Percentiles rank a stretch among this genome's conserved stretches.
Evolutionary conservation across 1,140 invertebrate species (phyloP).

Genomic region (Fopius arisanus): DNA sequence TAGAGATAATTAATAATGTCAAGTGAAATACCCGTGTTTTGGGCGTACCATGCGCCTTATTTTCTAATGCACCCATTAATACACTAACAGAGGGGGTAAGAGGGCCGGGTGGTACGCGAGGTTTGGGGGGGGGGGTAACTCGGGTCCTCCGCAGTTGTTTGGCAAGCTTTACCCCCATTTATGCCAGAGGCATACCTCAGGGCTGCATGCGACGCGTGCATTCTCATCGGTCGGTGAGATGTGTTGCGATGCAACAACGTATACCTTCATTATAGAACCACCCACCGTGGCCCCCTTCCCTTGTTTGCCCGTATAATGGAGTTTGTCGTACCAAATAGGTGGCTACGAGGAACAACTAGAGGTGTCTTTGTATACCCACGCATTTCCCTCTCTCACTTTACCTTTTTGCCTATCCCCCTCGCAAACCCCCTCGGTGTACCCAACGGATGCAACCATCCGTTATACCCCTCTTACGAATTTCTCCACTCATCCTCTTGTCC

Average conservation of each 20-base stretch:
- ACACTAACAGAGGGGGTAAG: not conserved
- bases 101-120: no score
- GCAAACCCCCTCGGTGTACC: no score
- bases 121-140: no score
- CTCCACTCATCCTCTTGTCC: not conserved
- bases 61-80: not conserved
- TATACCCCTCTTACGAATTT: not conserved
- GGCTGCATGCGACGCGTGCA: constrained; percentile 4
- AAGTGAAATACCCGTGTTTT: no score
- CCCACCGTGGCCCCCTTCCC: not conserved
- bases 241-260: not conserved
- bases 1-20: no score
- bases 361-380: constrained; percentile 29
- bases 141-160: not conserved
- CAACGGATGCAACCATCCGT: not conserved
- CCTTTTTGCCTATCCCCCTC: constrained; percentile 29
- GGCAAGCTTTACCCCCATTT: constrained; percentile 7
- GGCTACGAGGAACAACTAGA: not conserved
- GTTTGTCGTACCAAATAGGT: constrained; percentile 11
- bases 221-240: constrained; percentile 3
- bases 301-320: constrained; percentile 13
- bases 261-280: not conserved
- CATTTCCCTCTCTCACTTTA: constrained; percentile 32
- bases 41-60: not conserved
- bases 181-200: constrained; percentile 10